A percentile compares a stretch with the other conserved stretches of the same genome.
These are phyloP conservation scores for Nasonovia ribisnigri DNA, from an alignment of 2,888 invertebrate genomes.

Conservation along the genomic window DNA sequence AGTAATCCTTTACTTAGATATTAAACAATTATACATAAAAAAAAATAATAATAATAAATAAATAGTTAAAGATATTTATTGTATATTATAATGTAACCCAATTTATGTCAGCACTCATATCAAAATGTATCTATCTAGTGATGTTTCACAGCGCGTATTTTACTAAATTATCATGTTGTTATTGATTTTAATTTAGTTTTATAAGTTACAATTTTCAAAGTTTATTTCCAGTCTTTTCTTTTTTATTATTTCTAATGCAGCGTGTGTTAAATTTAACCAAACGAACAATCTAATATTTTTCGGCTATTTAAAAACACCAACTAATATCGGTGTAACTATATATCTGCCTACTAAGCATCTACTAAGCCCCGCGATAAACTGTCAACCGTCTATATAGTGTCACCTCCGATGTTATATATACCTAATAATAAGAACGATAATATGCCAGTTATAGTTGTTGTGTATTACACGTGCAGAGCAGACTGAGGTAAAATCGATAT, in stretches of 20 bases:
- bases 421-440: not conserved
- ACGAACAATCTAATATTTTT: not conserved
- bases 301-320: not conserved
- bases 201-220: not conserved
- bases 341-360: too few species aligned
- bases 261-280: not conserved
- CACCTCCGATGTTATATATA: not conserved
- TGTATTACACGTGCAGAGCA: not conserved
- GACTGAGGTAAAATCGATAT: conserved; percentile 50
- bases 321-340: not conserved
- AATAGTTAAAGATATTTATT: not conserved
- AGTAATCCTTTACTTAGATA: not conserved
- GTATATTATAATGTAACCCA: not conserved
- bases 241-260: not conserved
- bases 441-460: not conserved
- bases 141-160: not conserved
- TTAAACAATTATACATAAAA: not conserved
- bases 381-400: not conserved
- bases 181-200: not conserved
- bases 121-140: not conserved
- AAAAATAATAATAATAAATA: too few species aligned
- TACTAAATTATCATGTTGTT: not conserved
- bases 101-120: not conserved
- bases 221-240: not conserved
- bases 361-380: not conserved